Conservation (phyloP, 2,113 vertebrate genomes). For the Oplegnathus fasciatus region DNA sequence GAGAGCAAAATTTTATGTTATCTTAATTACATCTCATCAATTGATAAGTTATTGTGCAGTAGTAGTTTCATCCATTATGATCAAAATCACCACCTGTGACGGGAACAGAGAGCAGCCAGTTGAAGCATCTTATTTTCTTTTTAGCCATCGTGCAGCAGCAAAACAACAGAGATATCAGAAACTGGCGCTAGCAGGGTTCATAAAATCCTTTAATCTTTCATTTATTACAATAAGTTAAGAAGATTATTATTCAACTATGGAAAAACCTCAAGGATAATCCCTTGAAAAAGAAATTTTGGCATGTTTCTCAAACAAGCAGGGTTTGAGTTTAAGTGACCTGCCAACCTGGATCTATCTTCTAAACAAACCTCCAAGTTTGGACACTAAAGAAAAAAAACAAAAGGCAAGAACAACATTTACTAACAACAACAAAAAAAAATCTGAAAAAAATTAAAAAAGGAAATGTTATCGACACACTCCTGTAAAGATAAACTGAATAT, state of each 20-base stretch:
- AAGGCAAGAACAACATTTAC: not conserved
- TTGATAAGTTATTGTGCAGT: slow-evolving; percentile 38
- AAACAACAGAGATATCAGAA: slow-evolving; percentile 73
- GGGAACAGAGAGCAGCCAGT: not conserved
- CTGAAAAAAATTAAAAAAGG: not conserved
- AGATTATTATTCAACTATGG: slow-evolving; percentile 83
- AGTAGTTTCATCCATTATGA: slow-evolving; percentile 18
- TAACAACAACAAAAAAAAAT: not conserved
- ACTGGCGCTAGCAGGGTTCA: slow-evolving; percentile 56
- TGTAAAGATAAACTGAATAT: slow-evolving; percentile 30
- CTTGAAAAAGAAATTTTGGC: slow-evolving; percentile 68
- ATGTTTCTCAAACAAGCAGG: slow-evolving; percentile 73
- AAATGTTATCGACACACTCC: slow-evolving; percentile 8
- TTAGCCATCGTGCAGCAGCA: slow-evolving; percentile 29
- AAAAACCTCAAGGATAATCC: slow-evolving; percentile 82
- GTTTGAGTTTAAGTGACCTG: slow-evolving; percentile 63
- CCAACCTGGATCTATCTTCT: slow-evolving; percentile 57
- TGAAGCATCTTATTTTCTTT: slow-evolving; percentile 35
- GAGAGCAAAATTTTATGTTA: slow-evolving; percentile 38
- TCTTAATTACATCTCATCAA: slow-evolving; percentile 60
- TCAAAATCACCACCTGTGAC: slow-evolving; percentile 34
- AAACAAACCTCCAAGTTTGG: slow-evolving; percentile 59
- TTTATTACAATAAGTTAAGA: slow-evolving; percentile 84
- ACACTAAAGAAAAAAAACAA: not conserved
- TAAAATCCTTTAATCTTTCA: slow-evolving; percentile 81